Evolutionary conservation across 2,113 vertebrate species (phyloP).

Genomic region (Podilymbus podiceps): DNA sequence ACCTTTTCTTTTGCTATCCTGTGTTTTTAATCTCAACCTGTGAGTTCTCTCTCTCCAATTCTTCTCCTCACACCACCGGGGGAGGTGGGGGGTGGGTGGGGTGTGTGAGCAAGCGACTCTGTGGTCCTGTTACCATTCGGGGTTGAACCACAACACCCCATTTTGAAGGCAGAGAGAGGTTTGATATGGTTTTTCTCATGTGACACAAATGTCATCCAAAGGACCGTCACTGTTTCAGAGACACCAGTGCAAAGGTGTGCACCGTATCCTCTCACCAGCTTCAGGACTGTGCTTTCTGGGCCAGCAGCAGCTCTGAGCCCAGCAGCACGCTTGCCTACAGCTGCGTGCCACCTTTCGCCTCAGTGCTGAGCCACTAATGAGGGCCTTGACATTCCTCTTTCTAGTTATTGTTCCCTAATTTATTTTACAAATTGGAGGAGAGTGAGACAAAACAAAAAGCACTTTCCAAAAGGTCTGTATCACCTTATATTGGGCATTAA

Average conservation of each 20-base stretch:
- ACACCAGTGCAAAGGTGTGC: not conserved
- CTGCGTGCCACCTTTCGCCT: not conserved
- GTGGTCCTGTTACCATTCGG: no score
- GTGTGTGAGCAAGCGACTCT: no score
- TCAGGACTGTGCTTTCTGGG: not conserved
- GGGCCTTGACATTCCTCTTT: not conserved
- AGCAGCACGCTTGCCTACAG: not conserved
- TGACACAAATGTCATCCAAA: not conserved
- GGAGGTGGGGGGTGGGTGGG: no score
- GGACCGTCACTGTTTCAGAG: not conserved
- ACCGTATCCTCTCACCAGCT: fast-evolving
- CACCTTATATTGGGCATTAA: not conserved
- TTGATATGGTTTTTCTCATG: not conserved
- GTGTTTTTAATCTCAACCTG: no score
- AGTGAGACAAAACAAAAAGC: not conserved
- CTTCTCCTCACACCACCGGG: no score
- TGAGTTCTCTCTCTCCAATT: no score
- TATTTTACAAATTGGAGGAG: not conserved
- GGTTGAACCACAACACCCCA: no score
- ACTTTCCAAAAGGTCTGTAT: not conserved
- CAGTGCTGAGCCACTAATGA: not conserved
- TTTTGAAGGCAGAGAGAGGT: not conserved
- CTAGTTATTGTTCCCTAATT: not conserved
- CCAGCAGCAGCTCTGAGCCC: not conserved
- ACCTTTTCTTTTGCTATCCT: no score